A percentile compares a stretch with the other conserved stretches of the same genome.
phyloP scores from a whole-genome alignment of 1,140 invertebrate genomes.

The Archegozetes longisetosus region DNA sequence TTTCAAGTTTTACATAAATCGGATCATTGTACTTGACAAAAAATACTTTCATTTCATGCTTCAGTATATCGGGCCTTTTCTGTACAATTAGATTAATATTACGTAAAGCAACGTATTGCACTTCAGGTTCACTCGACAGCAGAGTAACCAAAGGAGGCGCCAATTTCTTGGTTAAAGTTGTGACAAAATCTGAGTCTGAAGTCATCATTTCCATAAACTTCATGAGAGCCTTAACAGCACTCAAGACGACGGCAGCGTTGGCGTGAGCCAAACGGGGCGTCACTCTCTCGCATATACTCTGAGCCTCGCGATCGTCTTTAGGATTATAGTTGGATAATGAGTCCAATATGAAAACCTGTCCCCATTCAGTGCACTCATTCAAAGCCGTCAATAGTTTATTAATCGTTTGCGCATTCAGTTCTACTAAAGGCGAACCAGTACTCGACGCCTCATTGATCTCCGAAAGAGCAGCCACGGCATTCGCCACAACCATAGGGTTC shows the following conservation, averaged over 20 bases:
- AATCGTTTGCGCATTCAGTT: conserved; percentile 93
- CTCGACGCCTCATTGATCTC: conserved; percentile 96
- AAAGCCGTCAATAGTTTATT: conserved; percentile 96
- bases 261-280: conserved; percentile 95
- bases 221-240: conserved; percentile 93
- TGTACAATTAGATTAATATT: conserved; percentile 99
- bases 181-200: conserved; percentile 76
- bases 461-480: conserved; percentile 93
- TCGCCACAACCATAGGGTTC: conserved; percentile 99
- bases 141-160: conserved; percentile 97
- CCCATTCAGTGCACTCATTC: conserved; percentile 99
- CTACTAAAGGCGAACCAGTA: conserved; percentile 76
- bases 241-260: conserved; percentile 97
- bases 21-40: conserved; percentile 99
- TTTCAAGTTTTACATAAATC: conserved; percentile 98
- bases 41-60: conserved; percentile 99
- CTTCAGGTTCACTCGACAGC: conserved; percentile 91
- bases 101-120: conserved; percentile 94
- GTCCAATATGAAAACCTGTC: conserved; percentile 96
- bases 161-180: conserved; percentile 84
- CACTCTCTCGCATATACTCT: conserved; percentile 96
- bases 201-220: conserved; percentile 96
- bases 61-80: conserved; percentile 95
- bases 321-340: conserved; percentile 93
- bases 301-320: conserved; percentile 94